A percentile compares a stretch with the other conserved stretches of the same genome.
Conservation (phyloP, 2,797 vertebrate genomes). For the Leuciscus waleckii region DNA sequence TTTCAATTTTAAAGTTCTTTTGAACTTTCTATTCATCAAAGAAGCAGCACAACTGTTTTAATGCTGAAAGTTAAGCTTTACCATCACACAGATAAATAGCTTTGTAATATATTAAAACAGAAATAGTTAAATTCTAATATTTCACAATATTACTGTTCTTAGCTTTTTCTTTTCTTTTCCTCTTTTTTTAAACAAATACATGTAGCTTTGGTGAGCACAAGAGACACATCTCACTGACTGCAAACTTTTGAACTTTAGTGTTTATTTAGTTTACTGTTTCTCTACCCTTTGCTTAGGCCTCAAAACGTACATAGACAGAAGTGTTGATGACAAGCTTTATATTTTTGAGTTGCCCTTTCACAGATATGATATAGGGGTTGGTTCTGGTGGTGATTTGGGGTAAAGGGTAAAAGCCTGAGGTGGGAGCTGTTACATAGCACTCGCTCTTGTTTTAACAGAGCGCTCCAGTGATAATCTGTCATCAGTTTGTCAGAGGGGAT, state of each 20-base stretch:
- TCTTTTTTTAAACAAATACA: too few species aligned
- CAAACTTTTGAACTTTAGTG: not conserved
- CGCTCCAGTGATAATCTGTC: conserved; percentile 70
- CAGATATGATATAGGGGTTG: conserved; percentile 58
- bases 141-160: too few species aligned
- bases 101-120: too few species aligned
- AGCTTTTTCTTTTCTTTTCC: too few species aligned
- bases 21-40: not conserved
- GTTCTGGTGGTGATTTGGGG: conserved; percentile 15
- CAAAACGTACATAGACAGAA: conserved; percentile 8
- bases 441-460: conserved; percentile 69
- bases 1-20: not conserved
- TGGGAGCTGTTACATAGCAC: conserved; percentile 61
- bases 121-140: too few species aligned
- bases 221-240: not conserved
- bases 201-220: not conserved
- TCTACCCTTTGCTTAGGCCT: conserved; percentile 15
- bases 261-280: not conserved
- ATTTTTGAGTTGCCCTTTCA: conserved; percentile 60
- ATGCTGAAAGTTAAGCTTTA: too few species aligned
- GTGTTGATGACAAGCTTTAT: conserved; percentile 47
- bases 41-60: too few species aligned
- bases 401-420: conserved; percentile 41
- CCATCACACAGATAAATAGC: too few species aligned
- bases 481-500: conserved; percentile 64